Percentiles rank a stretch among this genome's conserved stretches.
Conservation (phyloP, 2,797 vertebrate species). For the Trachurus trachurus region DNA sequence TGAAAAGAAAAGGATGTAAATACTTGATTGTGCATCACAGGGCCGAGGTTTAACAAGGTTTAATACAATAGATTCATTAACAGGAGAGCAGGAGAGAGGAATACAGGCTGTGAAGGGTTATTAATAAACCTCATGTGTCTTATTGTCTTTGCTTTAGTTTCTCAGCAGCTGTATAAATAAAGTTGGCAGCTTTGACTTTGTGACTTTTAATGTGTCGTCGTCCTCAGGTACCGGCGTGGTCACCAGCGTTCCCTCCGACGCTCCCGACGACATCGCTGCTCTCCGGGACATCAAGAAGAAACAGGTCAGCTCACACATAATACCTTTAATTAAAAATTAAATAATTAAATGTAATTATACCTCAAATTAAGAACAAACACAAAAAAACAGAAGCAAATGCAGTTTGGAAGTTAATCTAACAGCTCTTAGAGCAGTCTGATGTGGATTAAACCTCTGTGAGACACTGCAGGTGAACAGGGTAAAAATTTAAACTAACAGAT, state of each 20-base stretch:
- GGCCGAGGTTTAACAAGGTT: too few relatives aligned
- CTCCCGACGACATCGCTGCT: slow-evolving; percentile 96
- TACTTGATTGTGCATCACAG: too few relatives aligned
- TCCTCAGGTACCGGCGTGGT: slow-evolving; percentile 93
- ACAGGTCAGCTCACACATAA: slow-evolving; percentile 81
- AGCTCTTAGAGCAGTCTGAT: neutral
- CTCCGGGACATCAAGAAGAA: slow-evolving; percentile 98
- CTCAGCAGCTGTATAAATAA: slow-evolving; percentile 8
- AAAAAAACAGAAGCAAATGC: neutral
- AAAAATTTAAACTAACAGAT: too few relatives aligned
- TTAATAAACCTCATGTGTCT: slow-evolving; percentile 4
- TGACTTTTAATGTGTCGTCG: slow-evolving; percentile 7
- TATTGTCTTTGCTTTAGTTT: slow-evolving; percentile 28
- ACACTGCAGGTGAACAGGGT: too few relatives aligned
- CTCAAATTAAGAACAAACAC: neutral
- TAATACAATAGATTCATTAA: too few relatives aligned
- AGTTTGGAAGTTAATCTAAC: neutral
- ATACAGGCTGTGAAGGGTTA: too few relatives aligned
- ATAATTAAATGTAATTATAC: neutral
- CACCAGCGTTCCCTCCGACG: slow-evolving; percentile 96
- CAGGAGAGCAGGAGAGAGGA: too few relatives aligned
- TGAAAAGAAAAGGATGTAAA: too few relatives aligned
- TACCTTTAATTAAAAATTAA: neutral
- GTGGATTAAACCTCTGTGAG: neutral
- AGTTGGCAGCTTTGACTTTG: neutral